phyloP scores from a whole-genome alignment of 2,797 vertebrate genomes.

The Neomorphus geoffroyi region DNA sequence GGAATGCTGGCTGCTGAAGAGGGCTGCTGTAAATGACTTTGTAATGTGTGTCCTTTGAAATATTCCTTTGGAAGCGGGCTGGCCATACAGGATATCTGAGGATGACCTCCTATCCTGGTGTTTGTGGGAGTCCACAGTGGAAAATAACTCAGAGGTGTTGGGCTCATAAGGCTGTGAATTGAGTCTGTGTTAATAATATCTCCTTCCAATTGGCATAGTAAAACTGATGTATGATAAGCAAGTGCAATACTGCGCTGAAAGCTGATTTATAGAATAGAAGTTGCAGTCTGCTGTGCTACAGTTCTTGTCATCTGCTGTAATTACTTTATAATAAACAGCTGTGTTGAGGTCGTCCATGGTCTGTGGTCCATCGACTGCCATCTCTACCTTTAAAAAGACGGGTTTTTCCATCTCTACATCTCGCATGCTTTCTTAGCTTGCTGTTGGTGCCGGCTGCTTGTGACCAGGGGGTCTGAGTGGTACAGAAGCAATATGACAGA shows the following conservation, averaged over 20 bases:
- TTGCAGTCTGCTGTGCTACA: not conserved
- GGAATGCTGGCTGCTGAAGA: not conserved
- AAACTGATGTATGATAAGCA: not conserved
- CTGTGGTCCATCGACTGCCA: not conserved
- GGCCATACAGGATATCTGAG: not conserved
- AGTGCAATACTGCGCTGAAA: not conserved
- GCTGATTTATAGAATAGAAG: constrained; percentile 1
- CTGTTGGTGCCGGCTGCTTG: not conserved
- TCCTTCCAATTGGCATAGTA: not conserved
- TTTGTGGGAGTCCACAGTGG: not conserved
- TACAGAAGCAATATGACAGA: not conserved
- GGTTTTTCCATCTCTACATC: not conserved
- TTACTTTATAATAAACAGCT: not conserved
- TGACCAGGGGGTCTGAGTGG: not conserved
- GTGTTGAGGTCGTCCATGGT: not conserved
- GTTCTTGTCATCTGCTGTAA: not conserved
- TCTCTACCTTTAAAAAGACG: not conserved
- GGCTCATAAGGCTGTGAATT: not conserved
- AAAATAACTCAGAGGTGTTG: not conserved
- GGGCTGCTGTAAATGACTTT: not conserved
- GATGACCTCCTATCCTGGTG: not conserved
- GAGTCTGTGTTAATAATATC: not conserved
- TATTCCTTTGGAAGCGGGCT: not conserved
- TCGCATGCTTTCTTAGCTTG: not conserved
- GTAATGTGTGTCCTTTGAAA: not conserved